phyloP scores from a whole-genome alignment of 2,888 invertebrate genomes.

The Parnassius orleans region DNA sequence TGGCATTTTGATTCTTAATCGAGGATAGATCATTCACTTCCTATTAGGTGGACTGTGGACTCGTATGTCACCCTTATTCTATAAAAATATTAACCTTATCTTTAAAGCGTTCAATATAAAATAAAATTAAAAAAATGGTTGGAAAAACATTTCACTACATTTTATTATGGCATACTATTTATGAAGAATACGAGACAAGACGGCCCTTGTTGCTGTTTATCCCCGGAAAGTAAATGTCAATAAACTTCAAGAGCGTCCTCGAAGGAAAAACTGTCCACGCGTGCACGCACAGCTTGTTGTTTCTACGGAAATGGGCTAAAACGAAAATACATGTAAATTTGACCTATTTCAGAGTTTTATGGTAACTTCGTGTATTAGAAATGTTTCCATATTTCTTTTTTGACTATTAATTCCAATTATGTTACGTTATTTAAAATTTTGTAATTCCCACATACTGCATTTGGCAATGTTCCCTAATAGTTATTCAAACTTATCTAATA shows the following conservation, averaged over 20 bases:
- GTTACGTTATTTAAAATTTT: too few species aligned
- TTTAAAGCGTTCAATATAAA: background rate
- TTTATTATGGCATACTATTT: conserved; percentile 31
- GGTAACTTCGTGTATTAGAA: conserved; percentile 13
- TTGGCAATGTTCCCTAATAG: too few species aligned
- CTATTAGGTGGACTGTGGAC: too few species aligned
- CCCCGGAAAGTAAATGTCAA: conserved; percentile 78
- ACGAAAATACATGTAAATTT: conserved; percentile 44
- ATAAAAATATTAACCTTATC: too few species aligned
- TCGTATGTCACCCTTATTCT: too few species aligned
- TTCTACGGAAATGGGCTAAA: conserved; percentile 46
- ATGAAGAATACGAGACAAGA: conserved; percentile 49
- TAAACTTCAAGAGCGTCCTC: conserved; percentile 68
- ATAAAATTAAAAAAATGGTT: background rate
- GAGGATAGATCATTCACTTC: too few species aligned
- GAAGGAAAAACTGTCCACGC: conserved; percentile 59
- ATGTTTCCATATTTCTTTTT: background rate
- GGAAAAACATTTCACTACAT: conserved; percentile 8
- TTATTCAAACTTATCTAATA: too few species aligned
- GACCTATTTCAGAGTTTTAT: conserved; percentile 20
- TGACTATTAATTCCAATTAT: too few species aligned
- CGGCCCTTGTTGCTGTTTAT: conserved; percentile 69
- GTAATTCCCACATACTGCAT: too few species aligned
- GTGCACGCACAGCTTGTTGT: conserved; percentile 54
- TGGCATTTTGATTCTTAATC: too few species aligned